phyloP scores from a whole-genome alignment of 2,113 vertebrate genomes.

The Rhineura floridana region DNA sequence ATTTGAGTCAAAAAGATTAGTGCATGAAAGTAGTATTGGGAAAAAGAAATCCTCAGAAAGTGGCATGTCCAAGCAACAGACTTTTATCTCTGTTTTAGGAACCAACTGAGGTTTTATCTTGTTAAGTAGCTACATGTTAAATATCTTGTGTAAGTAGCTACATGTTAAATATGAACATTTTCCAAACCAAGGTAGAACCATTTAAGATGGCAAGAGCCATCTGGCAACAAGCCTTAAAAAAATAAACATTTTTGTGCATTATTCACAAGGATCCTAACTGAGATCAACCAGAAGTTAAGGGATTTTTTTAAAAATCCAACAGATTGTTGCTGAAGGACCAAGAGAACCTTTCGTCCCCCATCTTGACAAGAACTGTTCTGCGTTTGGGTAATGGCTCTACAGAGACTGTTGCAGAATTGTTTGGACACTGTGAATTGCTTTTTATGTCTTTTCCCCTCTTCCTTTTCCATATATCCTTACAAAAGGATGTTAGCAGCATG shows the following conservation, averaged over 20 bases:
- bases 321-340: constrained; percentile 40
- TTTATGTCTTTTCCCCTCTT: constrained; percentile 16
- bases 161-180: constrained; percentile 53
- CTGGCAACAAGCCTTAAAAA: constrained; percentile 64
- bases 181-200: constrained; percentile 59
- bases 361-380: constrained; percentile 48
- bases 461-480: neutral
- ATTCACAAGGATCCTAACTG: constrained; percentile 58
- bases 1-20: constrained; percentile 30
- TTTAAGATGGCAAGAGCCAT: constrained; percentile 29
- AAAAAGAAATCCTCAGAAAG: constrained; percentile 49
- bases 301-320: constrained; percentile 50
- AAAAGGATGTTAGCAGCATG: neutral
- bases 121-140: constrained; percentile 60
- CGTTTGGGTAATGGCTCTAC: constrained; percentile 39
- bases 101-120: constrained; percentile 54
- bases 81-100: constrained; percentile 54
- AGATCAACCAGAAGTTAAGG: constrained; percentile 67
- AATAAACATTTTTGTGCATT: constrained; percentile 70
- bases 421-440: constrained; percentile 6
- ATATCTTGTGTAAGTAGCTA: constrained; percentile 62
- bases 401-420: neutral
- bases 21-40: constrained; percentile 27
- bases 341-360: constrained; percentile 38
- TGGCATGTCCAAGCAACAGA: constrained; percentile 55